Conservation (phyloP, 2,888 invertebrate genomes). For the Oligia strigilis region DNA sequence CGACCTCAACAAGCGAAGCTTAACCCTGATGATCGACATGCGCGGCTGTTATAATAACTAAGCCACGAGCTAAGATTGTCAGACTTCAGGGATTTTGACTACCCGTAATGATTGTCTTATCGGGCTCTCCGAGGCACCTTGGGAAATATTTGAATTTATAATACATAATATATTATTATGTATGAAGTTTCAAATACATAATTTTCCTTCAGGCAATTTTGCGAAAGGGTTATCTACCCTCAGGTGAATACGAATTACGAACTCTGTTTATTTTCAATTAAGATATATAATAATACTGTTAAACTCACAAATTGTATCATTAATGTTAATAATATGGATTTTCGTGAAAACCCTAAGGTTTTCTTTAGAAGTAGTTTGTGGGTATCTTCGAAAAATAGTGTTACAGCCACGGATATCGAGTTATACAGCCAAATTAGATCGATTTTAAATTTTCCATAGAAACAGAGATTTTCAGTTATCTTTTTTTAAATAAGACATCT, state of each 20-base stretch:
- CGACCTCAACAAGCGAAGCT: too few species aligned
- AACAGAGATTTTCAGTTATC: too few species aligned
- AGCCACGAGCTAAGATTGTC: too few species aligned
- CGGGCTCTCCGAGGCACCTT: neutral
- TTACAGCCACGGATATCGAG: too few species aligned
- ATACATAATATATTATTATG: neutral
- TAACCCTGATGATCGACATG: too few species aligned
- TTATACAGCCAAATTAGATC: too few species aligned
- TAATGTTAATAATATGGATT: slow-evolving; percentile 1
- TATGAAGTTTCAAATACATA: neutral
- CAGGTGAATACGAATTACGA: neutral
- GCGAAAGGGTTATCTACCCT: slow-evolving; percentile 9
- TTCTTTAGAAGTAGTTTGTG: neutral
- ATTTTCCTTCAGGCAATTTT: slow-evolving; percentile 21
- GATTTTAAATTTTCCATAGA: too few species aligned
- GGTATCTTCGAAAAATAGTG: too few species aligned
- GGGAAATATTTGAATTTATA: neutral
- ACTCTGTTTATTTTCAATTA: slow-evolving; percentile 50
- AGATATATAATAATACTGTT: slow-evolving; percentile 6
- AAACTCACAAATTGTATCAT: slow-evolving; percentile 16
- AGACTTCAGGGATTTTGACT: too few species aligned
- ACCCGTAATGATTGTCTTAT: neutral
- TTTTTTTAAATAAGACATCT: too few species aligned
- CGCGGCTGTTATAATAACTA: too few species aligned
- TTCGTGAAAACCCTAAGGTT: neutral